Base-by-base conservation (phyloP, 2,888 invertebrate genomes). In the Sarcophaga variegata region DNA sequence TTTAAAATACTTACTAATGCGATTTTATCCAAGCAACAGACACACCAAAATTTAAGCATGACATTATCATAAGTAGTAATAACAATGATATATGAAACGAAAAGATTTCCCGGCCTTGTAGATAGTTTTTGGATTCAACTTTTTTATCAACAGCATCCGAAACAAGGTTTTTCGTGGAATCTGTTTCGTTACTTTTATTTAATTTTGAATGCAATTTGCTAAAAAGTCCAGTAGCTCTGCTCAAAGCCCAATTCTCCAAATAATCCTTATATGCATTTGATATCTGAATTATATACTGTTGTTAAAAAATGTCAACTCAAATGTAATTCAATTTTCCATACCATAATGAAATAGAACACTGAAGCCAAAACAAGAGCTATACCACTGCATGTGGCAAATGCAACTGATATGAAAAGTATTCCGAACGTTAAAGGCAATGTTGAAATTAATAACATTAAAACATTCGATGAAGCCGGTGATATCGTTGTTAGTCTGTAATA, bases 1-100 rank as follows among this genome's bases (percentile, higher is more conserved):
- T 54, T 14, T 54, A 5, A 25, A 49, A 63, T 10, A 59, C 72
- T 81, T 60, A 83, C 81, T 85, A 85, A 25, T 83, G 75, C 20
- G 72, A 94, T 94, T 94, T 96, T 0, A 97, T 96, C 97, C 97
- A 97, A 6, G 97, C 96, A 64, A 97, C 92, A 20, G 96, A 94
- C 64, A 96, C 95, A 0, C 97, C 97, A 14, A 96, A 89, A 93
- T 96, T 96, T 62, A 97, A 93, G n/a, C 95, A 88, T 0, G 96
- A 94, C 49, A 96, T 94, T 20, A 95, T 91, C 77, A 95, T 91
- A 95, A 96, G 96, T 89, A 97, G 91, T 76, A 96, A 93, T 89
- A 97, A 96, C 90, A 97, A 92, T 84, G 96, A 95, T 90, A 97
- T 94, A 91, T 97, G 97, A 76, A 89, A 89, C 5, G 88, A 60